Evolutionary conservation across 2,888 invertebrate genomes (phyloP).

Genomic region (Ephialtes manifestator): DNA sequence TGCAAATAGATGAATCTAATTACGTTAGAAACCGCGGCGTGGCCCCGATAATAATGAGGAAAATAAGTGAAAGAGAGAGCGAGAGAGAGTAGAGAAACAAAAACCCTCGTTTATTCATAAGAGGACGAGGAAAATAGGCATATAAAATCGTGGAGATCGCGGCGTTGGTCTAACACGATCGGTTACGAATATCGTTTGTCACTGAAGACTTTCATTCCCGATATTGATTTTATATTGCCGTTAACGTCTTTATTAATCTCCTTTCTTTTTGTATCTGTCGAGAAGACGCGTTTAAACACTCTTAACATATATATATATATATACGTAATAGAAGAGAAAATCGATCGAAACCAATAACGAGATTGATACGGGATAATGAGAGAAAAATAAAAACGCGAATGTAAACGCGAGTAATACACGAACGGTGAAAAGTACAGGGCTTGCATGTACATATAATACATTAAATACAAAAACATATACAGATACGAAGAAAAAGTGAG

Average conservation of each 20-base stretch:
- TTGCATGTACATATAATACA: slow-evolving; percentile 82
- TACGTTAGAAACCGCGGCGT: slow-evolving; percentile 46
- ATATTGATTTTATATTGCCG: slow-evolving; percentile 11
- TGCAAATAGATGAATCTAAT: slow-evolving; percentile 60
- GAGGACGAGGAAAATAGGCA: background rate
- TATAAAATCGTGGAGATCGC: slow-evolving; percentile 80
- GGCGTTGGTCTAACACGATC: slow-evolving; percentile 55
- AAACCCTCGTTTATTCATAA: background rate
- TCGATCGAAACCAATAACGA: slow-evolving; percentile 26
- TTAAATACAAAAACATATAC: slow-evolving; percentile 62
- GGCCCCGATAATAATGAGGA: slow-evolving; percentile 4
- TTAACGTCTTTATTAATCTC: background rate
- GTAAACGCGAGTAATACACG: slow-evolving; percentile 63
- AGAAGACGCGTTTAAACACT: slow-evolving; percentile 78
- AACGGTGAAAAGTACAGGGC: slow-evolving; percentile 72
- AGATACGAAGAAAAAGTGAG: slow-evolving; percentile 70
- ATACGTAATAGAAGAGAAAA: slow-evolving; percentile 78
- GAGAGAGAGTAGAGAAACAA: background rate
- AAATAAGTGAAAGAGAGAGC: slow-evolving; percentile 14
- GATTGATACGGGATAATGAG: slow-evolving; percentile 62
- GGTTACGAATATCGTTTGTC: slow-evolving; percentile 38
- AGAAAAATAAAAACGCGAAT: slow-evolving; percentile 62
- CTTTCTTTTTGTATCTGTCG: slow-evolving; percentile 64
- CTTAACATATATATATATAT: slow-evolving; percentile 72
- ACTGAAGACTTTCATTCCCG: slow-evolving; percentile 23